Evolutionary conservation across 1,140 invertebrate genomes (phyloP).

Genomic region (Tetragnatha versicolor): DNA sequence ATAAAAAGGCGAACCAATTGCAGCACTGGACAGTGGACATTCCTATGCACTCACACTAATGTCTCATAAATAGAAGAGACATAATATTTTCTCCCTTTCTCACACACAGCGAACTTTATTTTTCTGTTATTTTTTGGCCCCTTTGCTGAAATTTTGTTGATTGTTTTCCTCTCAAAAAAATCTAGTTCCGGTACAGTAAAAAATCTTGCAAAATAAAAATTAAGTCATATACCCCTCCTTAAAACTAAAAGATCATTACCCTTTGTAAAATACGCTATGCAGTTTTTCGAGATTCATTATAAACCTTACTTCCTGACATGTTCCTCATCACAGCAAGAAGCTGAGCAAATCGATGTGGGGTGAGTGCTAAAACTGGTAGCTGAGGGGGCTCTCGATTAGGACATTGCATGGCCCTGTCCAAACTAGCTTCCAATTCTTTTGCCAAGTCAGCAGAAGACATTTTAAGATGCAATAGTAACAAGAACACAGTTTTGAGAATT

Average conservation of each 20-base stretch:
- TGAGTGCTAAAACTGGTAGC: conserved; percentile 3
- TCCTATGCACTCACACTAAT: too few species aligned
- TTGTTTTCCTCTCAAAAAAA: neutral
- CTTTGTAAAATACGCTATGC: neutral
- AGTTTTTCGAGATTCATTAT: neutral
- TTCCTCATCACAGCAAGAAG: conserved; percentile 1
- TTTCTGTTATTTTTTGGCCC: too few species aligned
- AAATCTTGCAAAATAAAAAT: neutral
- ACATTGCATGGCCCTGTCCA: conserved; percentile 7
- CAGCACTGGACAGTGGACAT: too few species aligned
- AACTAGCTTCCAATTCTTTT: neutral
- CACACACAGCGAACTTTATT: too few species aligned
- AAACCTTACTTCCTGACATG: neutral
- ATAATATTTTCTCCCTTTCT: too few species aligned
- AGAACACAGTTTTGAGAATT: too few species aligned
- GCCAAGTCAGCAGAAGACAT: neutral
- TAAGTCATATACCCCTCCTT: neutral
- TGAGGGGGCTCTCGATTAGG: neutral
- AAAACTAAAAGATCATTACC: neutral
- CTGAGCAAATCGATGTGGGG: neutral
- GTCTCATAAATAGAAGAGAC: too few species aligned
- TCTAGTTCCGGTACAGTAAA: neutral
- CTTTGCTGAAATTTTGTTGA: neutral
- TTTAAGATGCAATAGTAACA: neutral
- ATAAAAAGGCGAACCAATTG: too few species aligned